A percentile compares a stretch with the other conserved stretches of the same genome.
phyloP scores from a whole-genome alignment of 2,113 vertebrate species.

The Rhodinocichla rosea region DNA sequence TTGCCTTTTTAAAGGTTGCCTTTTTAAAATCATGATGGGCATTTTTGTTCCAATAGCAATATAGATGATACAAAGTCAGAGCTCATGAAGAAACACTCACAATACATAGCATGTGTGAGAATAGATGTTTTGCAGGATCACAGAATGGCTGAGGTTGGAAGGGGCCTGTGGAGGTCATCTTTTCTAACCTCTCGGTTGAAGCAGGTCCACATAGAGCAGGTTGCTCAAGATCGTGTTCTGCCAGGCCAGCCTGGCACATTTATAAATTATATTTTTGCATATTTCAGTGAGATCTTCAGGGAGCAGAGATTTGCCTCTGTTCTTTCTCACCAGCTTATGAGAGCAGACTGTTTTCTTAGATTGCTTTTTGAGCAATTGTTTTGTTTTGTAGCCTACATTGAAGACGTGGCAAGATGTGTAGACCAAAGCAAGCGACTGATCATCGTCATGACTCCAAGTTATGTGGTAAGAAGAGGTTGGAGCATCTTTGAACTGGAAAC shows the following conservation, averaged over 20 bases:
- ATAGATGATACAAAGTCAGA: neutral
- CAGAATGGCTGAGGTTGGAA: neutral
- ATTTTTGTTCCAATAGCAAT: neutral
- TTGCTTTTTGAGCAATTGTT: constrained; percentile 35
- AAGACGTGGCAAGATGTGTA: constrained; percentile 96
- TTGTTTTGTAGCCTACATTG: constrained; percentile 90
- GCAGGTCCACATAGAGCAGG: neutral
- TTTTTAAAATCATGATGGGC: neutral
- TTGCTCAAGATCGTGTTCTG: neutral
- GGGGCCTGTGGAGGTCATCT: neutral
- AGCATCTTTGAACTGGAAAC: constrained; percentile 99
- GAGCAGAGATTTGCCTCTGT: neutral
- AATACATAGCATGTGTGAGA: fast-evolving
- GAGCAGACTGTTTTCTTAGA: neutral
- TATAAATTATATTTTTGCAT: neutral
- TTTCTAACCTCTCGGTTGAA: neutral
- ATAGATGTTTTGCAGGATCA: neutral
- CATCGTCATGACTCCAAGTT: constrained; percentile 98
- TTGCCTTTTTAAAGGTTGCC: neutral
- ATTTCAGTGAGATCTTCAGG: neutral
- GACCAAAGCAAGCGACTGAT: constrained; percentile 98
- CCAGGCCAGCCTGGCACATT: neutral
- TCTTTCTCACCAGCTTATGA: neutral
- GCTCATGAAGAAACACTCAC: neutral
- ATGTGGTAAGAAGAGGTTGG: constrained; percentile 96